Evolutionary conservation across 2,888 invertebrate genomes (phyloP), one percentile per base, ranked within the genome.

Genomic region (Cerastoderma edule): DNA sequence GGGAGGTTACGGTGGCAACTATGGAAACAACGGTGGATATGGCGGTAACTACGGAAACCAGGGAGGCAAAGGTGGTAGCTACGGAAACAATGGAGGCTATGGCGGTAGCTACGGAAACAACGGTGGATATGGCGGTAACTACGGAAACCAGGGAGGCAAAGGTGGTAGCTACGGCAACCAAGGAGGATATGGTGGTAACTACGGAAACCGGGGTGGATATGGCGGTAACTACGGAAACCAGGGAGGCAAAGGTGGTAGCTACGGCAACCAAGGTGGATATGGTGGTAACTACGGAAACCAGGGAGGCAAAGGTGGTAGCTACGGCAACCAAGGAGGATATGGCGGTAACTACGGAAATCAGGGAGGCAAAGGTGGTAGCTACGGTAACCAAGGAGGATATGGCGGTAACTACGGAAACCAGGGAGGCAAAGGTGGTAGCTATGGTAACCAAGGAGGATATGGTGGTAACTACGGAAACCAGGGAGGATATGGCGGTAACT

Each of bases 401-500:
- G 27, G 19, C 24, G 28, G 54, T 3, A 24, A 27, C 54, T 27
- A 54, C 27, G 28, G 54, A 54, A 54, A 46, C n/a, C n/a, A 22
- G 22, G 46, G 46, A n/a, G 19, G 22, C 16, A 46, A n/a, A n/a
- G 46, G 46, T 46, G n/a, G n/a, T n/a, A n/a, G n/a, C n/a, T n/a
- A n/a, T n/a, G n/a, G n/a, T n/a, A n/a, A n/a, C n/a, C n/a, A n/a
- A n/a, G 46, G 46, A 3, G 46, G 46, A 6, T 46, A 46, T 13
- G 19, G 22, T 46, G 53, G 70, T 27, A 48, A 60, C 13, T 33
- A 68, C 28, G 65, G 74, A 48, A 56, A 56, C 24, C 44, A 54
- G 16, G 66, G 72, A 32, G 30, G 48, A 54, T 32, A 53, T 33
- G 66, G 65, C 32, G 32, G 71, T 30, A 67, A 64, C 16, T 33